These are phyloP conservation scores for Zonitis immaculata DNA, from an alignment of 2,888 invertebrate species.

Conservation along the genomic window DNA sequence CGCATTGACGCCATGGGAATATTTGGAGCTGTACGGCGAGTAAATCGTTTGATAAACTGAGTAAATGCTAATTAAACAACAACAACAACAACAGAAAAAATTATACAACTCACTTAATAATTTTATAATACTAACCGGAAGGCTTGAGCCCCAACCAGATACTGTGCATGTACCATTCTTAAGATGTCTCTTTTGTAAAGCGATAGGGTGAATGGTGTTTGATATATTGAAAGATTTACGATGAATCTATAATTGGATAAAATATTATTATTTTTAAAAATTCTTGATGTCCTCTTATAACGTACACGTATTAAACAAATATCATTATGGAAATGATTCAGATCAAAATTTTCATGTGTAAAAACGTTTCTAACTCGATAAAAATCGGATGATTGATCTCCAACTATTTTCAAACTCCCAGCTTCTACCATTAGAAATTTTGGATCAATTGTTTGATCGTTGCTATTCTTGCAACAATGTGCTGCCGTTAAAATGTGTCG, in stretches of 20 bases:
- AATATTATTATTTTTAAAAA: neutral
- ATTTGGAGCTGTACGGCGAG: no score
- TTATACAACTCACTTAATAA: neutral
- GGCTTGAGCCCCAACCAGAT: slow-evolving; percentile 13
- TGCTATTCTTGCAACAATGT: slow-evolving; percentile 12
- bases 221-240: slow-evolving; percentile 6
- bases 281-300: neutral
- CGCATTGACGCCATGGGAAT: slow-evolving; percentile 1
- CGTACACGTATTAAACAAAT: slow-evolving; percentile 12
- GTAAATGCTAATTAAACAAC: no score
- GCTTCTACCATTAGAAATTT: neutral
- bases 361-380: no score
- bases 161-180: slow-evolving; percentile 5
- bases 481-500: slow-evolving; percentile 12
- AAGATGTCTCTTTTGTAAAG: neutral
- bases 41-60: no score
- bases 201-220: neutral
- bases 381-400: no score
- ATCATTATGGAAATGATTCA: slow-evolving; percentile 1
- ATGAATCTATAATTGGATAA: slow-evolving; percentile 6
- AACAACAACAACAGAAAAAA: no score
- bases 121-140: neutral
- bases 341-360: slow-evolving; percentile 6
- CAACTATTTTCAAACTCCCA: slow-evolving; percentile 1
- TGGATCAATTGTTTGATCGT: neutral